phyloP scores from a whole-genome alignment of 1,140 invertebrate genomes.

The Drosophila funebris region DNA sequence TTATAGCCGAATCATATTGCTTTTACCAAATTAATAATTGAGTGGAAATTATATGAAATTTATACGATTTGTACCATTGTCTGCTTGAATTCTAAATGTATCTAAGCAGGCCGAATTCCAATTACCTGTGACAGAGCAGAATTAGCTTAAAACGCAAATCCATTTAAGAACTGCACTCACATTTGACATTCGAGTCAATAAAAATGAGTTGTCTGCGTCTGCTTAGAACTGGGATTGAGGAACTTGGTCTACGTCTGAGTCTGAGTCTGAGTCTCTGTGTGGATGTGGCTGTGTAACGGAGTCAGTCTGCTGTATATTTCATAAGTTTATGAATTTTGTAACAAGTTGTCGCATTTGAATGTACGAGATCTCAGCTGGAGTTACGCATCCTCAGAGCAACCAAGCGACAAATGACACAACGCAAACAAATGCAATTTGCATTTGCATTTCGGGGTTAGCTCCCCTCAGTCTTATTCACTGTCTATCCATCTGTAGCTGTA shows the following conservation, averaged over 20 bases:
- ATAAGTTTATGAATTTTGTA: conserved; percentile 56
- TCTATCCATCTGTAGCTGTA: neutral
- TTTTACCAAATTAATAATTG: too few species aligned
- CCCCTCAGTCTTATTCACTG: neutral
- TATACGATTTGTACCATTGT: too few species aligned
- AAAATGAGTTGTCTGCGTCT: neutral
- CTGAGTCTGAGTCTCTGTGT: neutral
- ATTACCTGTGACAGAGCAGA: too few species aligned
- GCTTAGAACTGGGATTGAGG: too few species aligned
- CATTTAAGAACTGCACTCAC: neutral
- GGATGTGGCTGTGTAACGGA: neutral
- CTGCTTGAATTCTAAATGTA: too few species aligned
- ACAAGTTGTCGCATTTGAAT: conserved; percentile 54
- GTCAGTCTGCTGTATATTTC: conserved; percentile 45
- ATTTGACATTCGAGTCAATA: neutral
- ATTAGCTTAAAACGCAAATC: neutral
- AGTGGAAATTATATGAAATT: too few species aligned
- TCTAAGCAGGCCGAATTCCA: too few species aligned
- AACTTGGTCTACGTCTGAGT: neutral
- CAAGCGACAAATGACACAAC: conserved; percentile 47
- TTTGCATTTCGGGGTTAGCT: conserved; percentile 32
- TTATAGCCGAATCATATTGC: too few species aligned
- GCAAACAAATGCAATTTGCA: conserved; percentile 59
- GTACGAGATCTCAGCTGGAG: neutral
- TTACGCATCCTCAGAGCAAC: conserved; percentile 14